These are phyloP conservation scores for Gavia stellata DNA, from an alignment of 2,113 vertebrate genomes.

Conservation along the genomic window DNA sequence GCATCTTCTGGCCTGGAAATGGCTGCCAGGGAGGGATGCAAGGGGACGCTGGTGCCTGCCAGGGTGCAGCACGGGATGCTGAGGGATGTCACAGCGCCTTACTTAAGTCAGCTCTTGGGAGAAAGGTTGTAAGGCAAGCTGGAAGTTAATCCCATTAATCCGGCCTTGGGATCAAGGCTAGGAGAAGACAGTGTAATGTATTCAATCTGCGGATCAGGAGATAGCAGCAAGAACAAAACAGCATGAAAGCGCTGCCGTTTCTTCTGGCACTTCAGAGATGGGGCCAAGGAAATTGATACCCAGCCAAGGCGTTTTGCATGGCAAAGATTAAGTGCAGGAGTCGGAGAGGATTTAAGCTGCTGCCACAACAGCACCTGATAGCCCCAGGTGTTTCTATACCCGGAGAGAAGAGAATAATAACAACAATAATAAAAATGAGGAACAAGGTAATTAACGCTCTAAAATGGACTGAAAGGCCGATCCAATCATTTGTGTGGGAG, in stretches of 20 bases:
- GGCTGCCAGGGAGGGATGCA: not conserved
- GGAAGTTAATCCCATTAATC: not conserved
- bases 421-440: not conserved
- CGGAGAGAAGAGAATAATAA: not conserved
- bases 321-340: not conserved
- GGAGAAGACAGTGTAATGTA: not conserved
- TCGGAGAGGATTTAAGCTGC: not conserved
- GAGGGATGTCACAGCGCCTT: fast-evolving
- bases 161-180: not conserved
- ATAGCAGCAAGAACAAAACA: not conserved
- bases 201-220: not conserved
- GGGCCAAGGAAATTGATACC: not conserved
- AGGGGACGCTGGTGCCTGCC: fast-evolving
- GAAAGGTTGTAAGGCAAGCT: not conserved
- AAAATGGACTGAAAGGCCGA: not conserved
- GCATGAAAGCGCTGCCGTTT: not conserved
- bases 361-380: not conserved
- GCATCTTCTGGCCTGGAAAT: not conserved
- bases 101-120: not conserved
- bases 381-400: not conserved
- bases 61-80: not conserved
- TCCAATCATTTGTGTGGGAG: not conserved
- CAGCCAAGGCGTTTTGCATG: not conserved
- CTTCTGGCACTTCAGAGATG: not conserved
- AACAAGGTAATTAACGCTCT: not conserved